Base-by-base conservation (phyloP, 2,113 vertebrate genomes). In the Melanerpes formicivorus region DNA sequence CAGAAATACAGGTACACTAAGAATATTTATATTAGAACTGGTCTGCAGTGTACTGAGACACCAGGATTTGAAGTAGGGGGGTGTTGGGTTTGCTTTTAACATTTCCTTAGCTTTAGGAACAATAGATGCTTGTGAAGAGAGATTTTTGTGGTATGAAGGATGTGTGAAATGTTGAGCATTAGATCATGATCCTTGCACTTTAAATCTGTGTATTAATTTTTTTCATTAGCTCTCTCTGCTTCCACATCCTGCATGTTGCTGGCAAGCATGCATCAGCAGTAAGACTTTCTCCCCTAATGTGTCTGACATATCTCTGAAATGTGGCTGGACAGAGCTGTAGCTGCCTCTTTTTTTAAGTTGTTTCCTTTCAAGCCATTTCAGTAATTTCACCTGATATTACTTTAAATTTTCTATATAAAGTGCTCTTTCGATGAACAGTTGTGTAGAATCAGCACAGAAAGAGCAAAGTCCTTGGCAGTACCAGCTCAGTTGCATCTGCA, bases 401-500 rank as follows among this genome's bases (percentile, higher is more conserved):
- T 97, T 97, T 88, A 94, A 77, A 87, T 96, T 97, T 97, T 96
- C 85, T 88, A 50, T 79, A 69, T 93, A 88, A 95, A 82, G 60
- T 88, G 74, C 79, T 97, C 90, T 97, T 96, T 96, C 55, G 8
- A 82, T 97, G 96, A 97, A 93, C 90, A 97, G 95, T 93, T 14
- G 32, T 96, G 89, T 97, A 96, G 94, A 97, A 97, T 95, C 96
- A 84, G 96, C 96, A 93, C 65, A 84, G 95, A 94, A 96, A 96
- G 95, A 97, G 96, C 96, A 95, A 96, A 97, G 94, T 97, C 96
- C 96, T 97, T 97, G 96, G 97, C 97, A 98, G 84, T 97, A 95
- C 90, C 95, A 97, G 96, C 96, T 97, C 97, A 97, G 84, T 97
- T 97, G 97, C 95, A 97, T 97, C 98, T 98, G 97, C 97, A 97